Base-by-base conservation (phyloP, 2,113 vertebrate species). In the Garra rufa region DNA sequence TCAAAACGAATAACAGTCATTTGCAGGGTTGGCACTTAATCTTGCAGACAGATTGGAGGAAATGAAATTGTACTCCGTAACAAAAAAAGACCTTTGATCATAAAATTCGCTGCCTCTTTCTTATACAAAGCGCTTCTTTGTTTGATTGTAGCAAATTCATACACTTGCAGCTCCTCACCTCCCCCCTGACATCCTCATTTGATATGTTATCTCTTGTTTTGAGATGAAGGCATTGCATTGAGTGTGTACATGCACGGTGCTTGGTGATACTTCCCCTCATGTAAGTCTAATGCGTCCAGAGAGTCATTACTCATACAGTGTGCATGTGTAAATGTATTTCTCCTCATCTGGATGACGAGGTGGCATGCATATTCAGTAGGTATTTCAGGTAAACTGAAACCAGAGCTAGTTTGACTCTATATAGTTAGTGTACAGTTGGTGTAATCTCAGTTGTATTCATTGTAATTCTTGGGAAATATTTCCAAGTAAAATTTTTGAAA, bases 21-120 rank as follows among this genome's bases (percentile, higher is more conserved):
- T 90, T 89, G 83, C 82, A 73, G 30, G 76, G 83, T 80, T 82
- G 76, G 44, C 87, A 86, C 84, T 89, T 88, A 83, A 87, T 89
- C 88, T 87, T 71, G 59, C n/a, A 86, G 89, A 89, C 86, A 89
- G 71, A 88, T 88, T 86, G 86, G 74, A 88, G 88, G 86, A 89
- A 89, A 90, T 91, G 74, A 83, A 90, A 89, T 85, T 89, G 82
- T 87, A 83, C 84, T 89, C 76, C 61, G 65, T 88, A 87, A 90
- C 89, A 87, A 85, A 86, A 71, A 52, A 74, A 83, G 87, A 82
- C 75, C 80, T 90, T 86, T 90, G 81, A 88, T 90, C 87, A 87
- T 78, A 75, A 80, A 89, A 90, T 86, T 8, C 75, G 59, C 70
- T 70, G 63, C 46, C 83, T 69, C 50, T 81, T 69, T 75, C 50